Evolutionary conservation across 2,888 invertebrate genomes (phyloP), one percentile per base, ranked within the genome.

Genomic region (Clunio marinus): DNA sequence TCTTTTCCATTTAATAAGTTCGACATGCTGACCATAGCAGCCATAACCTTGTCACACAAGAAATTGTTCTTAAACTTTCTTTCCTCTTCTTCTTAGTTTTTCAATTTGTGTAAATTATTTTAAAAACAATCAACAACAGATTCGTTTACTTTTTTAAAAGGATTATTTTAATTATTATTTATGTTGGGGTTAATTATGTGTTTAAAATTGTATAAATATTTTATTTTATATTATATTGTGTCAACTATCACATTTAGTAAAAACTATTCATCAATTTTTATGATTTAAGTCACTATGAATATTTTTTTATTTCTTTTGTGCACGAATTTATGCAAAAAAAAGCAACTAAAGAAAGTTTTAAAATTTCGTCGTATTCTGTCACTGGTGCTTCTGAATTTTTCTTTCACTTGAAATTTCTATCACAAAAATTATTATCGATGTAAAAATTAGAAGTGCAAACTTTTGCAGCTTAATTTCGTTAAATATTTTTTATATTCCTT

Each of bases 1-100:
- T 99, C 99, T 84, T 98, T 99, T 79, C 94, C 95, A 83, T 94
- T 96, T 78, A 96, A 86, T 78, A 96, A 87, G 84, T 93, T 95
- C 84, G 93, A 94, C 90, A 94, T 92, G 85, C 92, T 93, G 82
- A 93, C 93, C 90, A 94, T 93, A 82, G 92, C 91, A 87, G 85
- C 85, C 85, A 85, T 85, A 32, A 22, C 32, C 28, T 15, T 20
- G 10, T 57, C 13, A 24, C 24, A 45, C 13, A 25, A n/a, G 4
- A 57, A n/a, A 27, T 25, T 27, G 24, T 27, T 17, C 2, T 57
- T 27, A 27, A 25, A 57, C 5, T 25, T 57, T 20, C 25, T 27
- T 4, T 57, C 13, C 27, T 24, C 27, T 57, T 57, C 27, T 51
- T 51, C 22, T n/a, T n/a, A n/a, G n/a, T n/a, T n/a, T n/a, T n/a